phyloP scores from a whole-genome alignment of 2,797 vertebrate species.

The Helicolenus hilgendorfi region DNA sequence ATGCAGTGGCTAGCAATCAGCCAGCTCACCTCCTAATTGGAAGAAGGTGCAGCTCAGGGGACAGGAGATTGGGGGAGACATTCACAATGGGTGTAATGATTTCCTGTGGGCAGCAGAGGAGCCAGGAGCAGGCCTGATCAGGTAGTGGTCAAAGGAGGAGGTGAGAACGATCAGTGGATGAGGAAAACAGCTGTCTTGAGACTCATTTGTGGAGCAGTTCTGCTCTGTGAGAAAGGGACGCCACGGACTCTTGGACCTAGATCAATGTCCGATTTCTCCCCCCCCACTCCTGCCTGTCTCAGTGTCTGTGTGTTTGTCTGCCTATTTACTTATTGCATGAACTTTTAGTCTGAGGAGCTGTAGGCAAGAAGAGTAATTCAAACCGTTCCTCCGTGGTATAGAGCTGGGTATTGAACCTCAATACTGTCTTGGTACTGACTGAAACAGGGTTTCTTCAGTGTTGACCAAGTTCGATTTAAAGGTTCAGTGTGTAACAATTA shows the following conservation, averaged over 20 bases:
- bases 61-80: conserved; percentile 53
- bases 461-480: neutral
- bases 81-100: conserved; percentile 71
- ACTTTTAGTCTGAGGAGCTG: conserved; percentile 21
- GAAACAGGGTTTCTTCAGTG: neutral
- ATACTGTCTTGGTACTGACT: neutral
- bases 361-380: neutral
- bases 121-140: conserved; percentile 40
- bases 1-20: conserved; percentile 26
- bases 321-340: conserved; percentile 4
- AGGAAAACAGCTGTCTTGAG: conserved; percentile 57
- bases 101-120: conserved; percentile 70
- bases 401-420: neutral
- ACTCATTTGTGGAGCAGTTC: conserved; percentile 62
- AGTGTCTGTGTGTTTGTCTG: conserved; percentile 6
- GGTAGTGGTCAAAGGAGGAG: conserved; percentile 31
- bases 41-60: conserved; percentile 57
- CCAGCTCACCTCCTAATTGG: conserved; percentile 62
- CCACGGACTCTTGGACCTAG: conserved; percentile 7
- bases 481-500: neutral
- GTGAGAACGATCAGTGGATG: conserved; percentile 44
- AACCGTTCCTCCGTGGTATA: neutral
- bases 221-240: conserved; percentile 21
- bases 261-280: conserved; percentile 45
- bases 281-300: neutral